Evolutionary conservation across 2,113 vertebrate species (phyloP), one percentile per base, ranked within the genome.

Genomic region (Speoplatyrhinus poulsoni): DNA sequence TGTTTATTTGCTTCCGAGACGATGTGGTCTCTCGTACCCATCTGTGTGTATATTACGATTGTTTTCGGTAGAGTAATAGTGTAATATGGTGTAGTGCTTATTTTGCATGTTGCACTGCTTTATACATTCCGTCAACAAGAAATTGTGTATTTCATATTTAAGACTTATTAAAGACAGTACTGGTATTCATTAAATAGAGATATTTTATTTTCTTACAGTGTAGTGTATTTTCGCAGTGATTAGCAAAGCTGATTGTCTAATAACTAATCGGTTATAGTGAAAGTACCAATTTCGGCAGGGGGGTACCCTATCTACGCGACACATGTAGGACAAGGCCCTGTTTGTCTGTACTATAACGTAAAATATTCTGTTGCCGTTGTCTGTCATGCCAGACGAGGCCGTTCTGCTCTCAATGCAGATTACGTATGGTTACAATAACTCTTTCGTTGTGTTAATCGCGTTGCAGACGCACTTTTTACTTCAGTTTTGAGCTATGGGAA

Each of bases 301-400:
- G 26, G 36, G 36, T 8, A 41, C 36, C 36, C 4, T 41, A 7
- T 41, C 36, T 1, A 41, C 36, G 36, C 36, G 6, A 41, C 36
- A 41, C 5, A 0, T 41, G 36, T 41, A 41, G 76, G 74, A 76
- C 67, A 1, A 80, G 87, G 87, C 85, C 88, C 75, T 73, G 73
- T 53, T 15, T 70, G 77, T 60, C 65, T 71, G 65, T 46, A 70
- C 33, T 41, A 77, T 70, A 26, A 64, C 73, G 63, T 41, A 41
- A 60, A 67, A 49, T 73, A 26, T 26, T 46, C 64, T 47, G 69
- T 46, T 67, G 57, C 62, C 53, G 70, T 47, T 67, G 73, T 70
- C 57, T 69, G 59, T 47, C 17, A 54, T 26, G 13, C 3, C 65
- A 67, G 60, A 64, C 75, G 33, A 60, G 72, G 73, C 76, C 70